Conservation (phyloP, 1,140 invertebrate genomes). For the Lordiphosa collinella region DNA sequence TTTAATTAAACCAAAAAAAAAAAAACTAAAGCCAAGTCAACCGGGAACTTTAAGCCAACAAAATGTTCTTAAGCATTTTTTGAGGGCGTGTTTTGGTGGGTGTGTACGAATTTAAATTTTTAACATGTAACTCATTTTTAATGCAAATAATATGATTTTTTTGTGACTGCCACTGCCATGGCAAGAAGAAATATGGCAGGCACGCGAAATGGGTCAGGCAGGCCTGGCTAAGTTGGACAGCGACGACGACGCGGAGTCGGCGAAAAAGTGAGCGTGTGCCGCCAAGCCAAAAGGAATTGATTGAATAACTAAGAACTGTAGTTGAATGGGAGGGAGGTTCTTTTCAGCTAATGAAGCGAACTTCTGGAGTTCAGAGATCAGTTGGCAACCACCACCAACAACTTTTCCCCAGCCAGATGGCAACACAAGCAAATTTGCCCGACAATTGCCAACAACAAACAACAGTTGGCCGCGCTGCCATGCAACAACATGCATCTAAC, state of each 20-base stretch:
- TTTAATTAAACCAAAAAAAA: constrained; percentile 4
- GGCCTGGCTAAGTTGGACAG: constrained; percentile 9
- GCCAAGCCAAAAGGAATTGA: constrained; percentile 22
- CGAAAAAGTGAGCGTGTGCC: constrained; percentile 48
- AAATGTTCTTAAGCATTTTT: constrained; percentile 49
- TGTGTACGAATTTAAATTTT: constrained; percentile 74
- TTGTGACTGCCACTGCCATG: constrained; percentile 19
- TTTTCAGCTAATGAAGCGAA: constrained; percentile 33
- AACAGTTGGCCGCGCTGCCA: constrained; percentile 43
- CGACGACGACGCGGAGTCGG: neutral
- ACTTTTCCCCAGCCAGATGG: constrained; percentile 31
- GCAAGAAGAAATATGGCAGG: constrained; percentile 21
- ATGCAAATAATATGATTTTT: constrained; percentile 66
- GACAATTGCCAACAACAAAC: constrained; percentile 19
- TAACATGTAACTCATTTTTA: constrained; percentile 75
- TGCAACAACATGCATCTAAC: constrained; percentile 29
- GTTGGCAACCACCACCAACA: constrained; percentile 4
- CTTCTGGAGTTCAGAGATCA: constrained; percentile 14
- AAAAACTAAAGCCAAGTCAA: constrained; percentile 1
- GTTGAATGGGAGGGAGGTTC: constrained; percentile 18
- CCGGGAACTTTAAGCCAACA: constrained; percentile 1
- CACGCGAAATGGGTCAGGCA: constrained; percentile 67
- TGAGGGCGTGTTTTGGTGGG: constrained; percentile 56
- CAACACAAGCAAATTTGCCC: constrained; percentile 28
- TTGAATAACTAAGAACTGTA: constrained; percentile 43